phyloP scores from a whole-genome alignment of 2,797 vertebrate genomes.

The Typhlichthys subterraneus region DNA sequence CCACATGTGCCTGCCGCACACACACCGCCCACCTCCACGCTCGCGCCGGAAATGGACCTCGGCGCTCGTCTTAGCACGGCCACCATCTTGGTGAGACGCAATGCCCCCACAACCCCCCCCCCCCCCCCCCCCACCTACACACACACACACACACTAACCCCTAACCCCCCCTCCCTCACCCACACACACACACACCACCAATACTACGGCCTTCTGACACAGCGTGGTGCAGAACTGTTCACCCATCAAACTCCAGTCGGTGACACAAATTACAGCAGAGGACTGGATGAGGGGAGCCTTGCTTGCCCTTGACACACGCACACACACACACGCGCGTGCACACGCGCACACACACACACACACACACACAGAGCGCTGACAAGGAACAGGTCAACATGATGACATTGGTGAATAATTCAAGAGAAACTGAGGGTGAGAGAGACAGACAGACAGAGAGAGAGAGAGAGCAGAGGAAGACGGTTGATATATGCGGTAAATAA shows the following conservation, averaged over 20 bases:
- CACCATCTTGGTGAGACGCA: constrained; percentile 1
- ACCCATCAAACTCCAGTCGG: constrained; percentile 83
- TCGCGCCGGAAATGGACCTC: no score
- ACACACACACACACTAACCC: no score
- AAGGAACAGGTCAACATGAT: constrained; percentile 82
- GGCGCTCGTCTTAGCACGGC: no score
- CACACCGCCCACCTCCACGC: not conserved
- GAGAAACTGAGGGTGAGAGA: constrained; percentile 63
- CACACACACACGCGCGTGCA: constrained; percentile 50
- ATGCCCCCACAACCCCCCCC: constrained; percentile 27
- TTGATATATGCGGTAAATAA: constrained; percentile 32
- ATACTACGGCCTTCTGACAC: constrained; percentile 72
- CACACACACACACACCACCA: constrained; percentile 14
- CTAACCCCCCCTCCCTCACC: no score
- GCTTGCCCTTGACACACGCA: constrained; percentile 60
- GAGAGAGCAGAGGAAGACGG: constrained; percentile 52
- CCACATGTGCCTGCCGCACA: constrained; percentile 27
- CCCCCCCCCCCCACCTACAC: not conserved
- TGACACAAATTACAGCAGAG: constrained; percentile 84
- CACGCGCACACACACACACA: constrained; percentile 27
- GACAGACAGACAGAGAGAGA: constrained; percentile 18
- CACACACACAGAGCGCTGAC: constrained; percentile 65
- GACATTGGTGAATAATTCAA: constrained; percentile 84
- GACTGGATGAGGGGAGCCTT: constrained; percentile 74
- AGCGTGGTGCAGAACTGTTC: constrained; percentile 75